Conservation (phyloP, 2,797 vertebrate genomes). For the Cichlasoma orientale region DNA sequence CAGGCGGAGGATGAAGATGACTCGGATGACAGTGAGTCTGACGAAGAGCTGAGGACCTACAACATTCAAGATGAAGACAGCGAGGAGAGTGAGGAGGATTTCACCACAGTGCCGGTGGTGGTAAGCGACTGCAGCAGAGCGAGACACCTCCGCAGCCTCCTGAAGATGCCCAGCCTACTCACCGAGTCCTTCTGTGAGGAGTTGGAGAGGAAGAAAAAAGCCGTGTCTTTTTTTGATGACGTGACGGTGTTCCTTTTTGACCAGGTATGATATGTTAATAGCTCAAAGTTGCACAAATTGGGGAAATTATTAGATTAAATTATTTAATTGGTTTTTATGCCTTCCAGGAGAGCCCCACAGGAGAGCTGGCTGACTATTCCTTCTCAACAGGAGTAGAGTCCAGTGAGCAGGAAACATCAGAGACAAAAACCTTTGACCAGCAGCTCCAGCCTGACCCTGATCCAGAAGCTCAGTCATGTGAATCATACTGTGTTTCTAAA, state of each 20-base stretch:
- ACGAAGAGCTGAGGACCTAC: constrained; percentile 94
- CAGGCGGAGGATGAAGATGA: constrained; percentile 88
- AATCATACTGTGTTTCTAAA: constrained; percentile 53
- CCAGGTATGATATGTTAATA: constrained; percentile 82
- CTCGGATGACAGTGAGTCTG: constrained; percentile 94
- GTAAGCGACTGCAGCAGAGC: constrained; percentile 90
- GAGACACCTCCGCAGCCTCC: constrained; percentile 90
- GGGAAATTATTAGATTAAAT: neutral
- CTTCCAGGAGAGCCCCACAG: constrained; percentile 92
- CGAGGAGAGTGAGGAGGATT: constrained; percentile 88
- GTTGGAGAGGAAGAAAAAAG: constrained; percentile 94
- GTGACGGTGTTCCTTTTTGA: constrained; percentile 99
- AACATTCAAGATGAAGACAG: constrained; percentile 94
- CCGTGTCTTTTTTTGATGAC: constrained; percentile 95
- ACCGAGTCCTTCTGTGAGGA: constrained; percentile 87
- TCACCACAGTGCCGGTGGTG: constrained; percentile 86
- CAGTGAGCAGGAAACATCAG: constrained; percentile 51
- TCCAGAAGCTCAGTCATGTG: constrained; percentile 48
- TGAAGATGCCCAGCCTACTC: constrained; percentile 91
- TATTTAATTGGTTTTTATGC: constrained; percentile 3
- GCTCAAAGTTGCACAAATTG: neutral
- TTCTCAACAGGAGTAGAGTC: constrained; percentile 79
- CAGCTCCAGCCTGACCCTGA: constrained; percentile 40
- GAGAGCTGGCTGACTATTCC: constrained; percentile 87
- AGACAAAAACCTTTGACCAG: constrained; percentile 35